A percentile compares a stretch with the other conserved stretches of the same genome.
phyloP scores from a whole-genome alignment of 2,113 vertebrate genomes.

The Erythrocebus patas region DNA sequence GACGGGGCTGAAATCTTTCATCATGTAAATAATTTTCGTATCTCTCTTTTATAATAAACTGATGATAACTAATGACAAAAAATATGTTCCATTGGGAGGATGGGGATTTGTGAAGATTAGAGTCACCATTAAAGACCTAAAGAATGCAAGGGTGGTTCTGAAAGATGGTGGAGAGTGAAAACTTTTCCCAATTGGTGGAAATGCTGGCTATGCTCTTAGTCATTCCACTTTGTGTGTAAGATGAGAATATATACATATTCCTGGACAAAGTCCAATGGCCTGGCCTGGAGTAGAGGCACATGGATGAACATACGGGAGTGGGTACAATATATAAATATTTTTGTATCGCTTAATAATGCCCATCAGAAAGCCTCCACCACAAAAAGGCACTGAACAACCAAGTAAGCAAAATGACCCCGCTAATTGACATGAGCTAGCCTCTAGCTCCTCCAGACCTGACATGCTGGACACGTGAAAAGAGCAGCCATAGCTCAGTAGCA shows the following conservation, averaged over 20 bases:
- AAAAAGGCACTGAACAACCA: background rate
- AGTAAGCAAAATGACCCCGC: background rate
- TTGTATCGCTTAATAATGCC: background rate
- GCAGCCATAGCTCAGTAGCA: background rate
- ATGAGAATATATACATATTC: background rate
- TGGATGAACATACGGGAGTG: background rate
- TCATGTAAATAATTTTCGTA: no score
- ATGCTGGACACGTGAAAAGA: background rate
- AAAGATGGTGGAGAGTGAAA: background rate
- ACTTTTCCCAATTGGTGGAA: no score
- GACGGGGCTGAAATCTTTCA: no score
- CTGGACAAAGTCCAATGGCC: background rate
- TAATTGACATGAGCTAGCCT: background rate
- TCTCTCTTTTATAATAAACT: no score
- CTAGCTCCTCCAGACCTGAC: background rate
- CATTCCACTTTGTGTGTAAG: background rate
- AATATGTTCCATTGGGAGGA: background rate
- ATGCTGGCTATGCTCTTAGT: background rate
- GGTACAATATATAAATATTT: background rate
- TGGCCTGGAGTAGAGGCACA: background rate
- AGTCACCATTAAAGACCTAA: background rate
- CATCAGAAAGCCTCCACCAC: background rate
- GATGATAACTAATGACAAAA: no score
- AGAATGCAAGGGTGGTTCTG: background rate
- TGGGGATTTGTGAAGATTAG: background rate